These are phyloP conservation scores for Argopecten irradians DNA, from an alignment of 1,140 invertebrate genomes.

Conservation along the genomic window DNA sequence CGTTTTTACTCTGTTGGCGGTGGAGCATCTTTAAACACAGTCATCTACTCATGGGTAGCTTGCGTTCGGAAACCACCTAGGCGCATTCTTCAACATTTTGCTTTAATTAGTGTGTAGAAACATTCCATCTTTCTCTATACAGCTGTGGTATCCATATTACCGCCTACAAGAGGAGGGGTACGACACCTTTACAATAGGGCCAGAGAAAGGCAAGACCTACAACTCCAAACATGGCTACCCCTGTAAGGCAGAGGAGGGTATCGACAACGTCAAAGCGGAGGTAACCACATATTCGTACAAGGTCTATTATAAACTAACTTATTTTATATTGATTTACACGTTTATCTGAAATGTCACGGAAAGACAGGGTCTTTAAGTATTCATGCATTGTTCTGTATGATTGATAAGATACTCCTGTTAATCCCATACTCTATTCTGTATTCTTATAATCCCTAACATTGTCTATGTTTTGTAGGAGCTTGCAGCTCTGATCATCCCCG, in stretches of 20 bases:
- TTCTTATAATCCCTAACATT: conserved; percentile 22
- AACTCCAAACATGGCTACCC: conserved; percentile 71
- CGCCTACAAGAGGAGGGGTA: conserved; percentile 67
- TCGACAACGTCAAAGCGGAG: conserved; percentile 63
- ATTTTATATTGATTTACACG: too few species aligned
- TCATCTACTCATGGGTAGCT: neutral
- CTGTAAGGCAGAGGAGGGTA: conserved; percentile 62
- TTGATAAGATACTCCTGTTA: too few species aligned
- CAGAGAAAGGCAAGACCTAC: conserved; percentile 67
- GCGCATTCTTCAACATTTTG: neutral
- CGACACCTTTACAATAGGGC: conserved; percentile 66
- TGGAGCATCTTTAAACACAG: too few species aligned
- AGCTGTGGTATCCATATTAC: conserved; percentile 69
- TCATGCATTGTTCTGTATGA: too few species aligned
- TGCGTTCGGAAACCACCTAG: neutral
- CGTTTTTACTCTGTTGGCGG: too few species aligned
- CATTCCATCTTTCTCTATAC: neutral
- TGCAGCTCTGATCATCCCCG: conserved; percentile 69
- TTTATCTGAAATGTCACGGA: too few species aligned
- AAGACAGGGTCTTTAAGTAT: too few species aligned
- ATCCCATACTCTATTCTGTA: too few species aligned
- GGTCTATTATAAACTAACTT: too few species aligned
- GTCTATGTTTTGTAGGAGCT: conserved; percentile 56
- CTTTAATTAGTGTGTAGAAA: neutral
- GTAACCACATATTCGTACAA: conserved; percentile 36